Evolutionary conservation across 2,888 invertebrate genomes (phyloP).

Genomic region (Aleiodes testaceus): DNA sequence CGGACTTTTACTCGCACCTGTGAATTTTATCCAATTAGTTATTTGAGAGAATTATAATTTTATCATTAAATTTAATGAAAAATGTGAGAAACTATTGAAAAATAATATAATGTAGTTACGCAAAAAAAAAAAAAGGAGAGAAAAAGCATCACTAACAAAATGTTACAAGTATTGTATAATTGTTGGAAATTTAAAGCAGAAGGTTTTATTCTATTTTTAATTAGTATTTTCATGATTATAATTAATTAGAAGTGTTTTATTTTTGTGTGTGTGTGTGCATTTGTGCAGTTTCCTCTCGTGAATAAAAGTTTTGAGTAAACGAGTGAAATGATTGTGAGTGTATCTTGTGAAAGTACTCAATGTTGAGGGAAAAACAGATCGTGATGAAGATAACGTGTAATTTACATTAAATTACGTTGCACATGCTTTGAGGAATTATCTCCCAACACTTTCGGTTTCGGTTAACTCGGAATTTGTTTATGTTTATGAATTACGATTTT

Average conservation of each 20-base stretch:
- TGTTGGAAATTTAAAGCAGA: conserved; percentile 33
- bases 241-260: no score
- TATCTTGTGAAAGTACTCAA: conserved; percentile 65
- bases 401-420: conserved; percentile 68
- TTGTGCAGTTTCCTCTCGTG: neutral
- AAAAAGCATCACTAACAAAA: neutral
- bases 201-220: conserved; percentile 31
- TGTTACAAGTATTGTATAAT: conserved; percentile 39
- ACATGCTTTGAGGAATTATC: conserved; percentile 42
- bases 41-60: no score
- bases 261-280: neutral
- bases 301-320: conserved; percentile 2
- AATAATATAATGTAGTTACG: conserved; percentile 21
- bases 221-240: neutral
- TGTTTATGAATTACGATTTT: neutral
- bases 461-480: neutral
- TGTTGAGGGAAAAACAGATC: conserved; percentile 62
- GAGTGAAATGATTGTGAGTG: conserved; percentile 31
- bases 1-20: conserved; percentile 15
- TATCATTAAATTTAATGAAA: no score
- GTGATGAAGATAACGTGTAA: conserved; percentile 62
- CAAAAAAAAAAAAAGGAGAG: neutral
- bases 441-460: conserved; percentile 26
- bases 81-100: conserved; percentile 18
- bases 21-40: neutral